phyloP scores from a whole-genome alignment of 2,888 invertebrate species.

The Drosophila ochracea region DNA sequence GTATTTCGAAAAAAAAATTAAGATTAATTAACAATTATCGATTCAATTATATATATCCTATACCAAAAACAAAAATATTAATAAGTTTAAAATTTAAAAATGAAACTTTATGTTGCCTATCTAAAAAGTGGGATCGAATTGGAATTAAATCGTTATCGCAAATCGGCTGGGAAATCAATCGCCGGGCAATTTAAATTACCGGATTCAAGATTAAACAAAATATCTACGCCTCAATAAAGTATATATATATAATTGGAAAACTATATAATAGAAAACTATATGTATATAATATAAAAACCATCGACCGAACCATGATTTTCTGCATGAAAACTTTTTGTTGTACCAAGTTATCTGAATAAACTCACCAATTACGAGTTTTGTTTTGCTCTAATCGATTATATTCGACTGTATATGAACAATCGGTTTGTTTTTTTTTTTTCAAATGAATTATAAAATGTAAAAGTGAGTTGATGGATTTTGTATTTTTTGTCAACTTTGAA shows the following conservation, averaged over 20 bases:
- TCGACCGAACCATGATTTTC: neutral
- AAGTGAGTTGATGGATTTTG: neutral
- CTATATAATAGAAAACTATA: neutral
- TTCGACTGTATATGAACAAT: neutral
- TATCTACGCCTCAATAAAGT: too few species aligned
- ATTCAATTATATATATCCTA: neutral
- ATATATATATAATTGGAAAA: too few species aligned
- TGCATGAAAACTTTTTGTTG: fast-evolving
- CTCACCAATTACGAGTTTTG: neutral
- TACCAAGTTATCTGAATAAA: neutral
- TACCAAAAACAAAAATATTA: neutral
- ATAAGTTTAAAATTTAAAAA: neutral
- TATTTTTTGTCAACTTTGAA: neutral
- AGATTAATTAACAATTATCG: too few species aligned
- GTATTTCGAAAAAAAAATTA: neutral
- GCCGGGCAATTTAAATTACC: too few species aligned
- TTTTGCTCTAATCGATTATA: neutral
- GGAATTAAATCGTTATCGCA: neutral
- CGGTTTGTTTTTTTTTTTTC: neutral
- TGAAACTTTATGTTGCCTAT: neutral
- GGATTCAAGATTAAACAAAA: too few species aligned
- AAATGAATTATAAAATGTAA: neutral
- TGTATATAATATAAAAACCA: neutral
- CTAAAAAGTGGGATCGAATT: neutral
- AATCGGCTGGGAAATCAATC: too few species aligned